Percentiles rank a stretch among this genome's conserved stretches.
Evolutionary conservation across 2,797 vertebrate species (phyloP).

Genomic region (Tiaroga cobitis): DNA sequence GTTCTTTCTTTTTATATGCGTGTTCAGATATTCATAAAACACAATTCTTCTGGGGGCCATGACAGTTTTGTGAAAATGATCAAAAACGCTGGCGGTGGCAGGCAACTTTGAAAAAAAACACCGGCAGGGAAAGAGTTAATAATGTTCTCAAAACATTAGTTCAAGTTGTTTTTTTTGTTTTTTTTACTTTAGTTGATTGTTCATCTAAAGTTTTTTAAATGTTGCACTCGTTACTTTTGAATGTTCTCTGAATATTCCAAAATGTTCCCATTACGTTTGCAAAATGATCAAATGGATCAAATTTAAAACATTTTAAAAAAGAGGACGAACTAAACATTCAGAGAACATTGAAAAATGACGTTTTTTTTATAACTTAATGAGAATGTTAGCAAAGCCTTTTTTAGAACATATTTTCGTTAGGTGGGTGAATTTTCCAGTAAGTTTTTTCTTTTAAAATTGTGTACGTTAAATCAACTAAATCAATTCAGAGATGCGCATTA

Average conservation of each 20-base stretch:
- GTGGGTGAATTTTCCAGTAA: not conserved
- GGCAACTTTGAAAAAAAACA: no score
- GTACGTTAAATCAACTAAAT: not conserved
- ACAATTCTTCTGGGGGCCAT: no score
- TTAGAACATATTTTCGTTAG: not conserved
- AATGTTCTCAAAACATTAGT: not conserved
- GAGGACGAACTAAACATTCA: not conserved
- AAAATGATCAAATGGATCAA: not conserved
- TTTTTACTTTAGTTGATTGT: not conserved
- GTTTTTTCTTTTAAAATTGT: not conserved
- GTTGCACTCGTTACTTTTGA: not conserved
- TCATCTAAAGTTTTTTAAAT: not conserved
- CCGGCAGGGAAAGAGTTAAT: no score
- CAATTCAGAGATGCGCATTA: not conserved
- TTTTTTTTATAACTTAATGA: not conserved
- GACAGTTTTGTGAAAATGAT: no score
- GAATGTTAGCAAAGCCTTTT: no score
- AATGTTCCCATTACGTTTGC: not conserved
- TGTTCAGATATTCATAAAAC: no score
- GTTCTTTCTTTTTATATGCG: no score
- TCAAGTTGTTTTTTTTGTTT: not conserved
- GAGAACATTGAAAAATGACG: not conserved
- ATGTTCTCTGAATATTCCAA: not conserved
- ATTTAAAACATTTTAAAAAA: not conserved
- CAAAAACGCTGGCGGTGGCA: no score